Evolutionary conservation across 2,888 invertebrate species (phyloP), one percentile per base, ranked within the genome.

Genomic region (Iphiclides podalirius): DNA sequence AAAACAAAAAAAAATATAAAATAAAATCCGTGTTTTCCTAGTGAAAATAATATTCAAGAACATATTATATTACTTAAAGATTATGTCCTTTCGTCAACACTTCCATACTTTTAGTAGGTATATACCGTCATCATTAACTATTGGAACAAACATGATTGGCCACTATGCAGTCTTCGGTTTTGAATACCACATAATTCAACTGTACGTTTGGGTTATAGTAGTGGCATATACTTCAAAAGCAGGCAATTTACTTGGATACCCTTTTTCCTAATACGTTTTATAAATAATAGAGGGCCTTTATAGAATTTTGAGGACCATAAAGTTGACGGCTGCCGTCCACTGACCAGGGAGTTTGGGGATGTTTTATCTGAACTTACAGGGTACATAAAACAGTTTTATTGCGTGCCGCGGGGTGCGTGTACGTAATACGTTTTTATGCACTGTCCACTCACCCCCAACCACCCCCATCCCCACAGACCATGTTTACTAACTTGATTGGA

Each of bases 251-350:
- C 17, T 44, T 34, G 28, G 35, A 33, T 34, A 43, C 44, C 35
- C 39, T 17, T 49, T 48, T 44, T 16, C 43, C 28, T 31, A 44
- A 44, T 50, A 50, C 49, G 40, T 53, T 52, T 47, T 50, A 54
- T 60, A 61, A 62, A 64, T 63, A 63, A 60, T 61, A 62, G 55
- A 56, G 52, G 61, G 64, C 70, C 70, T 80, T 82, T 79, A 84
- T 79, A 87, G 81, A 85, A 84, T 80, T 85, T 85, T 80, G 77
- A 80, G 75, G 77, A 79, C 75, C 80, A 75, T 86, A 86, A 87
- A 87, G 75, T 66, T 72, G 58, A 69, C 67, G 72, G 72, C 20
- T 81, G 84, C 20, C 81, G 84, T 84, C 60, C 70, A 60, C 52
- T 59, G 66, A 66, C 52, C 70, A 69, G 60, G 70, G 70, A 66